These are phyloP conservation scores for Lasiurus cinereus DNA, from an alignment of 2,113 vertebrate species.

Conservation along the genomic window DNA sequence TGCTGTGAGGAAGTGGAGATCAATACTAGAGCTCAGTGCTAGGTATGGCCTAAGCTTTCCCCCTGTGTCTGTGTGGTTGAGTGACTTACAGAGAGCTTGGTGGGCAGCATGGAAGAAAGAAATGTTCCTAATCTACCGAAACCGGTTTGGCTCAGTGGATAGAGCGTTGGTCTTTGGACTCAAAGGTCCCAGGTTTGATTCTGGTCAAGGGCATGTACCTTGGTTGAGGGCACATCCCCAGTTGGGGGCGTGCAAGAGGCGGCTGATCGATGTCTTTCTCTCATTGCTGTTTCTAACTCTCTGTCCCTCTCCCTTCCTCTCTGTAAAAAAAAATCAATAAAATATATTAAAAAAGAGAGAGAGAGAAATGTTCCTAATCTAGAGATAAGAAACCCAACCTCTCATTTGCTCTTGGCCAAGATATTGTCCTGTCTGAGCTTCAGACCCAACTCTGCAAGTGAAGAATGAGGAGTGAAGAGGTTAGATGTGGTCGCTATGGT, in stretches of 20 bases:
- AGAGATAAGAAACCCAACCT: not conserved
- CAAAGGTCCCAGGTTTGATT: too few relatives aligned
- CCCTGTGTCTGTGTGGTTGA: not conserved
- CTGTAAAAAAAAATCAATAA: too few relatives aligned
- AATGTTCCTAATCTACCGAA: not conserved
- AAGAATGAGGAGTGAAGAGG: not conserved
- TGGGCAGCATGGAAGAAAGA: not conserved
- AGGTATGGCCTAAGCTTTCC: not conserved
- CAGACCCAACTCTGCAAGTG: not conserved
- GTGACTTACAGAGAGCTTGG: not conserved
- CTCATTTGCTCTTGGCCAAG: not conserved
- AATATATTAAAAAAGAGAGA: too few relatives aligned
- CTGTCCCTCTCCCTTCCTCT: too few relatives aligned
- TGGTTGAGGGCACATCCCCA: too few relatives aligned
- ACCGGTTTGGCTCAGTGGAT: too few relatives aligned
- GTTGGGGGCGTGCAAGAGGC: too few relatives aligned
- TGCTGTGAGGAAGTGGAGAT: not conserved
- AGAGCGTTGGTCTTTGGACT: too few relatives aligned
- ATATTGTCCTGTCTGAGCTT: not conserved
- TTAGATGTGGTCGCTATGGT: not conserved
- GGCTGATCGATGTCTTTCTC: too few relatives aligned
- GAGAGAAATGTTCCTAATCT: not conserved
- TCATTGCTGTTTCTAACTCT: too few relatives aligned
- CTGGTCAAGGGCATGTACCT: too few relatives aligned
- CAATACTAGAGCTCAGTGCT: not conserved